Evolutionary conservation across 1,140 invertebrate species (phyloP).

Genomic region (Andricus grossulariae): DNA sequence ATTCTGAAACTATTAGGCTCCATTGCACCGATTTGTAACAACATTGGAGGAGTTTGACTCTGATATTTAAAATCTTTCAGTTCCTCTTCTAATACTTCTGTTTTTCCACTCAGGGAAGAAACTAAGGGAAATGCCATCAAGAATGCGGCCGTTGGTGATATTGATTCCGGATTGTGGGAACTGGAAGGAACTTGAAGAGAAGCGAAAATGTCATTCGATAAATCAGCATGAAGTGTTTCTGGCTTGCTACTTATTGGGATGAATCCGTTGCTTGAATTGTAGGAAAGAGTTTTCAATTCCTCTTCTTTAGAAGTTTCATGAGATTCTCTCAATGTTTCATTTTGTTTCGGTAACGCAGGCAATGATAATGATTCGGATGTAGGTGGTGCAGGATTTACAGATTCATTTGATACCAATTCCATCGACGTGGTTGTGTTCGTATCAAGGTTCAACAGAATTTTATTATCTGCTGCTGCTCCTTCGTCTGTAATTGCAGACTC

Average conservation of each 20-base stretch:
- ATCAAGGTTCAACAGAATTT: conserved; percentile 72
- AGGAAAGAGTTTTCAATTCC: conserved; percentile 73
- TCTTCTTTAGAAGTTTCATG: conserved; percentile 53
- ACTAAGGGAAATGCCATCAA: conserved; percentile 85
- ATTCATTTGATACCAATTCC: conserved; percentile 59
- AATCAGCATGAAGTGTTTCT: conserved; percentile 79
- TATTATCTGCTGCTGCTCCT: conserved; percentile 60
- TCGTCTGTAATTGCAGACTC: conserved; percentile 52
- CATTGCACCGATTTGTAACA: conserved; percentile 80
- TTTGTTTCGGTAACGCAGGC: conserved; percentile 22
- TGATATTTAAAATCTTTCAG: conserved; percentile 76
- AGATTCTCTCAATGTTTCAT: conserved; percentile 14
- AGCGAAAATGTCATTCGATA: conserved; percentile 85
- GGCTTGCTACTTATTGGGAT: conserved; percentile 77
- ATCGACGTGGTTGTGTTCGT: conserved; percentile 72
- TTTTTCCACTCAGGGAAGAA: conserved; percentile 77
- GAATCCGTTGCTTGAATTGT: conserved; percentile 72
- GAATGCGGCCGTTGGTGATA: conserved; percentile 87
- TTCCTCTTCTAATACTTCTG: conserved; percentile 78
- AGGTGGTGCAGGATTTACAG: conserved; percentile 13
- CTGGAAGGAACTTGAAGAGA: conserved; percentile 80
- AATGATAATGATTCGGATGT: not conserved
- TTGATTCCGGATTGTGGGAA: conserved; percentile 80
- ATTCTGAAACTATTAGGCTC: conserved; percentile 76
- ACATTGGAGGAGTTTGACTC: conserved; percentile 78